Evolutionary conservation across 2,888 invertebrate genomes (phyloP).

Genomic region (Tachystola acroxantha): DNA sequence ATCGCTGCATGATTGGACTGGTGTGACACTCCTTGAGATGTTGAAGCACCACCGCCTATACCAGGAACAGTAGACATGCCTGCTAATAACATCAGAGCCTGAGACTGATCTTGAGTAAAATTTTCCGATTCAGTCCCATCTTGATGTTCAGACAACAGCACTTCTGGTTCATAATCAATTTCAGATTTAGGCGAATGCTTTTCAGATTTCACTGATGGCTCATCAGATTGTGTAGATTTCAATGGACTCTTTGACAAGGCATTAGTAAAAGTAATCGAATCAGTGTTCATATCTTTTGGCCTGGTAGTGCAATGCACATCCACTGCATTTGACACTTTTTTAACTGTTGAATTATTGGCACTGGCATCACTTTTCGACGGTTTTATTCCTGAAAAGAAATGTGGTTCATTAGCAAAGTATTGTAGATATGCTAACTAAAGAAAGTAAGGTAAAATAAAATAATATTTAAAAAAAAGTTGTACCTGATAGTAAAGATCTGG

Average conservation of each 20-base stretch:
- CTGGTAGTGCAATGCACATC: slow-evolving; percentile 44
- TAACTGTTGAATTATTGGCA: slow-evolving; percentile 45
- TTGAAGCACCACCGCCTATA: slow-evolving; percentile 53
- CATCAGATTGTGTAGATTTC: slow-evolving; percentile 44
- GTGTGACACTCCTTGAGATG: slow-evolving; percentile 57
- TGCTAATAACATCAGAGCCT: slow-evolving; percentile 53
- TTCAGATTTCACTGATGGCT: slow-evolving; percentile 58
- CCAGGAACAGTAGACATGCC: slow-evolving; percentile 59
- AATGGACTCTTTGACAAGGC: slow-evolving; percentile 52
- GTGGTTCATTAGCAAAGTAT: slow-evolving; percentile 2
- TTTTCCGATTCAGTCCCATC: slow-evolving; percentile 56
- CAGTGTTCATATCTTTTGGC: slow-evolving; percentile 49
- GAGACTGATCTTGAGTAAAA: slow-evolving; percentile 58
- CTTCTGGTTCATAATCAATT: slow-evolving; percentile 68
- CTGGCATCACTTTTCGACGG: slow-evolving; percentile 62
- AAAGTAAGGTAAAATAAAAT: background rate
- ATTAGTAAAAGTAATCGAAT: slow-evolving; percentile 40
- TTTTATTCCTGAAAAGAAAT: slow-evolving; percentile 55
- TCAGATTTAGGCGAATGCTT: slow-evolving; percentile 68
- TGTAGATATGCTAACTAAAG: slow-evolving; percentile 4
- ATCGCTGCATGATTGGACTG: slow-evolving; percentile 73
- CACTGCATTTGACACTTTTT: slow-evolving; percentile 49
- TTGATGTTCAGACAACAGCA: slow-evolving; percentile 64
- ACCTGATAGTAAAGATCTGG: slow-evolving; percentile 72
- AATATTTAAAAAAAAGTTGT: slow-evolving; percentile 20